A percentile compares a stretch with the other conserved stretches of the same genome.
phyloP scores from a whole-genome alignment of 2,888 invertebrate species.

The Amitus sp. region DNA sequence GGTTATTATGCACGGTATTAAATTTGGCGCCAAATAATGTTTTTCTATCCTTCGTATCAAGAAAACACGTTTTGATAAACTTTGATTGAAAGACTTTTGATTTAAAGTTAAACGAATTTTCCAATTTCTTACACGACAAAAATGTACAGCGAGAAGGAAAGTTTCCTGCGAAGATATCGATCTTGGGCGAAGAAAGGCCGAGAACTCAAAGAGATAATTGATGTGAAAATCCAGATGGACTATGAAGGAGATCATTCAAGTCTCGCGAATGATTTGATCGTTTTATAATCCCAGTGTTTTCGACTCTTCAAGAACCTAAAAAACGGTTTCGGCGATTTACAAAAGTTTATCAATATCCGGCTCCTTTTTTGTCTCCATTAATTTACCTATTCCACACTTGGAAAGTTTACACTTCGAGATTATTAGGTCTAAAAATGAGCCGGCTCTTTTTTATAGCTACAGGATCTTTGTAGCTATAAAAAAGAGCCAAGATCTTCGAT shows the following conservation, averaged over 20 bases:
- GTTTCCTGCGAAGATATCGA: no score
- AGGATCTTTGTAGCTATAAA: conserved; percentile 48
- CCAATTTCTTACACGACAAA: no score
- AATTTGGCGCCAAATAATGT: no score
- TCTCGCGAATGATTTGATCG: conserved; percentile 2
- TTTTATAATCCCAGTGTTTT: conserved; percentile 5
- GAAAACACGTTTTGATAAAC: no score
- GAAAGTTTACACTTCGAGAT: conserved; percentile 40
- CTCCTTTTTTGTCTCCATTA: conserved; percentile 17
- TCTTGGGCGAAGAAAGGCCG: no score
- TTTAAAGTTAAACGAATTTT: no score
- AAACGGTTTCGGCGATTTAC: conserved; percentile 27
- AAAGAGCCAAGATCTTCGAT: conserved; percentile 52
- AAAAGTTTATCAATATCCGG: conserved; percentile 32
- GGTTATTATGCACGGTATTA: no score
- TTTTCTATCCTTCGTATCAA: no score
- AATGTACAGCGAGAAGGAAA: no score
- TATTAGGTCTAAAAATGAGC: conserved; percentile 38
- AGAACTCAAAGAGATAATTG: no score
- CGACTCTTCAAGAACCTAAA: conserved; percentile 18
- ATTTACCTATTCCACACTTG: conserved; percentile 34
- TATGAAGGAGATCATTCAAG: background rate
- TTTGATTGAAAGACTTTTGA: no score
- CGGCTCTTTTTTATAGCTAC: no score
- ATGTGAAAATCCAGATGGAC: background rate